Evolutionary conservation across 2,797 vertebrate genomes (phyloP), one percentile per base, ranked within the genome.

Genomic region (Margarornis squamiger): DNA sequence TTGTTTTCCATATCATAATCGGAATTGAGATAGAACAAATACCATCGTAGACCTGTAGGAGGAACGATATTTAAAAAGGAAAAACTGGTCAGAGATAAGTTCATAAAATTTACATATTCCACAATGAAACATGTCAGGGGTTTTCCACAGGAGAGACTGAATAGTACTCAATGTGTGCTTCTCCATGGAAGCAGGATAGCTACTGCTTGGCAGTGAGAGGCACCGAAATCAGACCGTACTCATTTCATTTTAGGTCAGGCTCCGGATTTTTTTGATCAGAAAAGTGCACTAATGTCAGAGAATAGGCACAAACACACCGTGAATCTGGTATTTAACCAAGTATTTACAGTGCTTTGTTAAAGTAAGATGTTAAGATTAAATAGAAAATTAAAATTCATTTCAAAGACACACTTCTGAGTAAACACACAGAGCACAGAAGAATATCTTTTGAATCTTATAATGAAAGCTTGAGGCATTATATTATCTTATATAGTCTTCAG

Each of bases 11-110:
- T 45, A 59, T 20, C 84, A 34, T 55, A 86, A 92, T 59, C 0
- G 29, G 90, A 89, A 92, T 10, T 68, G 38, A 36, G 7, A 71
- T 48, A 72, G n/a, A 96, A 86, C 74, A 83, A 85, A 92, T 22
- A 95, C 26, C 36, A 84, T 67, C 0, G 27, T 72, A 94, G 76
- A 91, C 45, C 91, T 96, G 94, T 80, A 93, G 95, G 84, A 96
- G 88, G 92, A 96, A 97, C 29, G 85, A 87, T 78, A 90, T 86
- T 68, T 84, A 52, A 86, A 73, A 48, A 72, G 43, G 43, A 93
- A 93, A 87, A 80, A 21, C 24, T 45, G 55, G 72, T 78, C 82
- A 92, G 88, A 24, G 29, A 59, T 59, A 23, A 74, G 24, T 34
- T 70, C 29, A 51, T 38, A 68, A 89, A 94, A 94, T 67, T 57